Evolutionary conservation across 2,113 vertebrate genomes (phyloP), one percentile per base, ranked within the genome.

Genomic region (Grammomys surdaster): DNA sequence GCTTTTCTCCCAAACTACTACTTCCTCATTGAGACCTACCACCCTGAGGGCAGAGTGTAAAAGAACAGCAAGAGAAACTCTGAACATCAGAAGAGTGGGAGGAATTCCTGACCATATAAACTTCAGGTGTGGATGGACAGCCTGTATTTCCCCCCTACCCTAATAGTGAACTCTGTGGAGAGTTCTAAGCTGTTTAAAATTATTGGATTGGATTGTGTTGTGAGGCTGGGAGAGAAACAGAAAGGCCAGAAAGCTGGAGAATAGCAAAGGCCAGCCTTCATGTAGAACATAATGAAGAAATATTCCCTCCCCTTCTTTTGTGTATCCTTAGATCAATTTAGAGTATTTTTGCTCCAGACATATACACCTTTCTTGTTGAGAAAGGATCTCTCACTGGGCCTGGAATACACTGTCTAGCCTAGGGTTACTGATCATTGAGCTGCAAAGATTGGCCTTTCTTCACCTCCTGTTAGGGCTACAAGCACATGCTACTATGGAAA

Each of bases 61-160:
- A 24, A 24, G 28, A 73, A 70, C 10, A 36, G 40, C 72, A n/a
- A 19, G 33, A n/a, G 43, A 88, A 91, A 63, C 70, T 82, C 17
- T 67, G 48, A 76, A 69, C 82, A 81, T 70, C 16, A 51, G 33
- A 94, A 46, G 40, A 2, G 26, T 36, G 69, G 22, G 16, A 76
- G 2, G 13, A 54, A 90, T 82, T 93, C 28, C 81, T n/a, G 28
- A 70, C 87, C n/a, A 43, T 13, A 84, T 51, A 96, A 76, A 88
- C 28, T 58, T 81, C 36, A 77, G 40, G 16, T 76, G 28, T 82
- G 36, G 4, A 95, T 5, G 75, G 31, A 51, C 60, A 33, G 75
- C 33, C 11, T 70, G 31, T 58, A 80, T 86, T 90, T 81, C 12
- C 48, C 75, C n/a, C 17, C 31, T 63, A 60, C 14, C 10, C 28